A percentile compares a stretch with the other conserved stretches of the same genome.
Conservation (phyloP, 2,797 vertebrate species). For the Clamator glandarius region DNA sequence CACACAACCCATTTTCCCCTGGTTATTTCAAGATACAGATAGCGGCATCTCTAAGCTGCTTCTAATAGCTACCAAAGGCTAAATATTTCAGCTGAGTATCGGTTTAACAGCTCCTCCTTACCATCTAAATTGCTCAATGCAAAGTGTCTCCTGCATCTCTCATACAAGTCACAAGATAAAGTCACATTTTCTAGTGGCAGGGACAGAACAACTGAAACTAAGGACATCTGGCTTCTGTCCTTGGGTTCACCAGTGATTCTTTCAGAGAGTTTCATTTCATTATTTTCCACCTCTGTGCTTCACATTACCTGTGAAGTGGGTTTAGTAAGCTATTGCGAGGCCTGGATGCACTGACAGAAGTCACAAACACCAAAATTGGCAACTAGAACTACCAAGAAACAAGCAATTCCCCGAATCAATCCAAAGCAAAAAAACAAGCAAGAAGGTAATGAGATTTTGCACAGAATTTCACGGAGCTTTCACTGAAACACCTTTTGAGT, state of each 20-base stretch:
- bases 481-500: conserved; percentile 25
- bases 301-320: neutral
- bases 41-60: neutral
- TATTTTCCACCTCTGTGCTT: neutral
- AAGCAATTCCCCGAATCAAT: neutral
- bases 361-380: neutral
- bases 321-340: neutral
- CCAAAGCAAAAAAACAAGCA: neutral
- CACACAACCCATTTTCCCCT: neutral
- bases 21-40: neutral
- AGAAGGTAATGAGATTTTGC: conserved; percentile 42
- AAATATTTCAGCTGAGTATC: neutral
- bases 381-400: neutral
- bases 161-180: neutral
- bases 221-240: neutral
- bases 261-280: neutral
- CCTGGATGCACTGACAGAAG: neutral
- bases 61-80: neutral
- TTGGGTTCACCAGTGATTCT: neutral
- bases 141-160: neutral
- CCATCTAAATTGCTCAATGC: neutral
- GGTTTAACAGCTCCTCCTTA: neutral
- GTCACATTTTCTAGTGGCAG: neutral
- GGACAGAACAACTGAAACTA: neutral
- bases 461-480: conserved; percentile 21